These are phyloP conservation scores for Pipistrellus pygmaeus DNA, from an alignment of 2,797 vertebrate genomes.

Conservation along the genomic window DNA sequence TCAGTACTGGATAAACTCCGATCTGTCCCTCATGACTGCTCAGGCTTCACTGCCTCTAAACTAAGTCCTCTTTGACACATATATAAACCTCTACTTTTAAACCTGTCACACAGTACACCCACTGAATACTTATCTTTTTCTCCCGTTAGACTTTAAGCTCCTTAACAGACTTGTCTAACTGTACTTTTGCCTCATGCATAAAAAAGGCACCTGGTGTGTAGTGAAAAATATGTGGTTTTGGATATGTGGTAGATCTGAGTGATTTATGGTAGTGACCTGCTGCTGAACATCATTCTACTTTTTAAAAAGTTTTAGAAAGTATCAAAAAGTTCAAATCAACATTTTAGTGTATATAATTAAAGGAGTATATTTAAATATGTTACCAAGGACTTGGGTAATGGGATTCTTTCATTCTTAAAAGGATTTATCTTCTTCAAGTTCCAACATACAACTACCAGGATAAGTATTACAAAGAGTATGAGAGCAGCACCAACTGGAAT, in stretches of 20 bases:
- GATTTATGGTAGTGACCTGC: neutral
- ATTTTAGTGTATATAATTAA: neutral
- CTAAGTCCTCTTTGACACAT: neutral
- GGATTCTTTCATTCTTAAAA: constrained; percentile 73
- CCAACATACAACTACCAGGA: neutral
- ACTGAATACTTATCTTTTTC: neutral
- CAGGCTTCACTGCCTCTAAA: neutral
- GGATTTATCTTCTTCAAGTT: constrained; percentile 63
- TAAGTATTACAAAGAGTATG: neutral
- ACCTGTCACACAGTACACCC: neutral
- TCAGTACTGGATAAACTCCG: neutral
- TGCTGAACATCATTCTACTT: neutral
- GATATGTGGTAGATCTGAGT: neutral
- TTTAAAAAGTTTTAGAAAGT: neutral
- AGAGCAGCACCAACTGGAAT: neutral
- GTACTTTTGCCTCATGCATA: neutral
- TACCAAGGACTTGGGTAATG: constrained; percentile 88
- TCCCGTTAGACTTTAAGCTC: neutral
- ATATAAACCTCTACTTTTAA: neutral
- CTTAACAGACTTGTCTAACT: neutral
- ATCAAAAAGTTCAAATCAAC: neutral
- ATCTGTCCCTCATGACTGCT: neutral
- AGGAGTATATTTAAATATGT: constrained; percentile 73
- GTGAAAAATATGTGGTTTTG: neutral
- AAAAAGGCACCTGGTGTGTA: neutral